phyloP scores from a whole-genome alignment of 2,888 invertebrate species.

The Rhaphigaster nebulosa region DNA sequence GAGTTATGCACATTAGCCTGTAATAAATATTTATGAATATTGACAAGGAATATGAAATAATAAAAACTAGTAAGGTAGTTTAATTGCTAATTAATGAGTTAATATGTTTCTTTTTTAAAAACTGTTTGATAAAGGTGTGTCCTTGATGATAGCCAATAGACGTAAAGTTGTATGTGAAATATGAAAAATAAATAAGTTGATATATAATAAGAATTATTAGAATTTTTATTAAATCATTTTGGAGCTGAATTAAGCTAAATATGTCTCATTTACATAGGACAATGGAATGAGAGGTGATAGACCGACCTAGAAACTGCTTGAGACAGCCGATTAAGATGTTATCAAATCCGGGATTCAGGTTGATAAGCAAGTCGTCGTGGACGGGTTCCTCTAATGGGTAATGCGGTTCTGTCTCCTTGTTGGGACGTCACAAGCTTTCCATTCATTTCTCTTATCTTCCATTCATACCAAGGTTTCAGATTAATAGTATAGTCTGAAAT shows the following conservation, averaged over 20 bases:
- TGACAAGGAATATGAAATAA: no score
- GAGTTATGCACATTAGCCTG: no score
- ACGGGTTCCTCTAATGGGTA: neutral
- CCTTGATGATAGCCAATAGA: no score
- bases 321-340: constrained; percentile 30
- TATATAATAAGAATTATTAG: no score
- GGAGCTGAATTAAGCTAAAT: neutral
- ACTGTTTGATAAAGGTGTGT: no score
- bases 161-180: no score
- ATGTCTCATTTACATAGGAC: neutral
- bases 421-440: neutral
- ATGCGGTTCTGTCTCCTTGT: neutral
- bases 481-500: neutral
- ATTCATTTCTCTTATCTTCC: neutral
- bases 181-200: no score
- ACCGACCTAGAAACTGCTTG: neutral
- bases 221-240: no score
- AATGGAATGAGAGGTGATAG: neutral
- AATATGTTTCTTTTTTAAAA: no score
- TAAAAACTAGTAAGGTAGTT: no score
- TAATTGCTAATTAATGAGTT: no score
- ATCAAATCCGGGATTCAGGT: neutral
- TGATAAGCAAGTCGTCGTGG: neutral
- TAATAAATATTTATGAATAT: no score
- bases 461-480: neutral